phyloP scores from a whole-genome alignment of 2,113 vertebrate genomes.

The Trogon melanurus region DNA sequence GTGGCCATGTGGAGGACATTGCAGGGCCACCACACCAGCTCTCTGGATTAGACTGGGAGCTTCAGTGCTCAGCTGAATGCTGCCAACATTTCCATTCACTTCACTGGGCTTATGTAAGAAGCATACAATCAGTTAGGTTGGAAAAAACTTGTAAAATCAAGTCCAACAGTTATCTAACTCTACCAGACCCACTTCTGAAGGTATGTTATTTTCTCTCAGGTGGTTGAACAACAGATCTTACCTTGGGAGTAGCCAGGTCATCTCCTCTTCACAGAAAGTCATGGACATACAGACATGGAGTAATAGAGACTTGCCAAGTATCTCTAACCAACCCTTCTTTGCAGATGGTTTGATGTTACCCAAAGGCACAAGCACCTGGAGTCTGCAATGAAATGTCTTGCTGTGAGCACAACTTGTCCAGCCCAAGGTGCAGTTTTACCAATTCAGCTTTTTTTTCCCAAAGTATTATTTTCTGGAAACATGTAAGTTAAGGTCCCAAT shows the following conservation, averaged over 20 bases:
- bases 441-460: not conserved
- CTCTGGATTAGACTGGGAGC: not conserved
- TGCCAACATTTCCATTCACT: not conserved
- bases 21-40: not conserved
- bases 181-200: too few species aligned
- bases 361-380: not conserved
- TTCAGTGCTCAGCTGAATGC: not conserved
- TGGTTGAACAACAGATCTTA: too few species aligned
- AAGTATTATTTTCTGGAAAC: not conserved
- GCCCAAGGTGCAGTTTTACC: not conserved
- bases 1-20: not conserved
- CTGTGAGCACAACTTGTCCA: not conserved
- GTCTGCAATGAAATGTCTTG: not conserved
- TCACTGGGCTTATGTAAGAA: not conserved
- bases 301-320: too few species aligned
- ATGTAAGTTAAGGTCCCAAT: not conserved
- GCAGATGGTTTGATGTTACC: too few species aligned
- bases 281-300: too few species aligned
- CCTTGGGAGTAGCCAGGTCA: too few species aligned
- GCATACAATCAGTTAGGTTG: too few species aligned
- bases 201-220: too few species aligned
- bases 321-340: too few species aligned
- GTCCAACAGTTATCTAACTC: too few species aligned
- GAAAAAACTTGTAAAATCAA: too few species aligned
- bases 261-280: too few species aligned